A percentile compares a stretch with the other conserved stretches of the same genome.
phyloP scores from a whole-genome alignment of 1,140 invertebrate genomes.

The Trissolcus basalis region DNA sequence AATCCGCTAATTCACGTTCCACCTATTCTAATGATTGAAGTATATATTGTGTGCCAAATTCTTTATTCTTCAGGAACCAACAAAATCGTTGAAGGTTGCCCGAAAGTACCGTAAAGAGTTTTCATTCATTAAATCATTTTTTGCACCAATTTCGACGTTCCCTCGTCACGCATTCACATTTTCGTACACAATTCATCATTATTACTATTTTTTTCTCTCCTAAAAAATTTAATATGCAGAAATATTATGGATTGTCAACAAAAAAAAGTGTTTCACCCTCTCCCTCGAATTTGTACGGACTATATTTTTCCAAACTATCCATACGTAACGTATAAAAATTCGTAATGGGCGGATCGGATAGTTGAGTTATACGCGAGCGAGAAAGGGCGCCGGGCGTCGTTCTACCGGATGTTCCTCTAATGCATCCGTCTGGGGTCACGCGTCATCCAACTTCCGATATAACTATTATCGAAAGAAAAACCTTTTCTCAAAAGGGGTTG shows the following conservation, averaged over 20 bases:
- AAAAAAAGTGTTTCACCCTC: no score
- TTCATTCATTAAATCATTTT: no score
- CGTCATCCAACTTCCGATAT: slow-evolving; percentile 73
- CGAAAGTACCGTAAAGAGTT: no score
- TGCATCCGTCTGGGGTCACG: slow-evolving; percentile 77
- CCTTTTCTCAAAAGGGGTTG: slow-evolving; percentile 59
- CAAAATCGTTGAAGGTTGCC: neutral
- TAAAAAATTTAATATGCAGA: no score
- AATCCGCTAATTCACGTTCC: slow-evolving; percentile 53
- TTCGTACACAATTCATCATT: no score
- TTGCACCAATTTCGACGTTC: no score
- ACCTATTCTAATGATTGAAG: slow-evolving; percentile 42
- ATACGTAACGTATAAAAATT: slow-evolving; percentile 53
- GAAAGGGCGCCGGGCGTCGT: slow-evolving; percentile 69
- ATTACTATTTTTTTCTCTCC: no score
- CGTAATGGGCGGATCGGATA: slow-evolving; percentile 61
- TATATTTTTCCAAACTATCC: slow-evolving; percentile 14
- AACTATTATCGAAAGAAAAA: slow-evolving; percentile 72
- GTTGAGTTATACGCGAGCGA: slow-evolving; percentile 62
- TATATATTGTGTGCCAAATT: slow-evolving; percentile 20
- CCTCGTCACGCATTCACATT: no score
- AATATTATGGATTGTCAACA: no score
- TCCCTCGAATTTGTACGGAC: neutral
- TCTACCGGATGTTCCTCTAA: slow-evolving; percentile 76
- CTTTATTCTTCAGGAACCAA: slow-evolving; percentile 20